A percentile compares a stretch with the other conserved stretches of the same genome.
phyloP scores from a whole-genome alignment of 2,797 vertebrate species.

The Leptodactylus fallax region DNA sequence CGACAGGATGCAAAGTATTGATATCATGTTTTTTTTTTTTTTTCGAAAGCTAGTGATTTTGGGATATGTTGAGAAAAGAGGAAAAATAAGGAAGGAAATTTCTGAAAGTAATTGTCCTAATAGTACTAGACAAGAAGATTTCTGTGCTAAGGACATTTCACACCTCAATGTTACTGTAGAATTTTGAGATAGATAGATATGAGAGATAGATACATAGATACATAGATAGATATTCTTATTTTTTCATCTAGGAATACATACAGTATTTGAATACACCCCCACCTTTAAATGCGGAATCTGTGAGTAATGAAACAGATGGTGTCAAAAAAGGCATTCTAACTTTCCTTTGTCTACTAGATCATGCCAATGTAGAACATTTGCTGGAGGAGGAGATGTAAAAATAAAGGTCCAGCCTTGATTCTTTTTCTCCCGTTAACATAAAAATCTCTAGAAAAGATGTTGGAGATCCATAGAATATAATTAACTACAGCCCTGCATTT shows the following conservation, averaged over 20 bases:
- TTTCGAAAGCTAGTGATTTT: too few species aligned
- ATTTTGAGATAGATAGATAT: background rate
- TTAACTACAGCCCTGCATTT: slow-evolving; percentile 50
- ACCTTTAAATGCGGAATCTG: background rate
- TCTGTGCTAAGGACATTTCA: too few species aligned
- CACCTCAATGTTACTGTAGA: too few species aligned
- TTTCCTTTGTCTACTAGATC: slow-evolving; percentile 42
- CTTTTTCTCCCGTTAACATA: slow-evolving; percentile 25
- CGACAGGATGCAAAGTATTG: too few species aligned
- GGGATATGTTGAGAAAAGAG: too few species aligned
- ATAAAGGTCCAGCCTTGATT: slow-evolving; percentile 48
- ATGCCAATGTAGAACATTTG: slow-evolving; percentile 49
- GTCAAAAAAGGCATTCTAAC: slow-evolving; percentile 27
- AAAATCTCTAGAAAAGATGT: slow-evolving; percentile 35
- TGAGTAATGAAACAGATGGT: slow-evolving; percentile 54
- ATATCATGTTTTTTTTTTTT: too few species aligned
- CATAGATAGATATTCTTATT: background rate
- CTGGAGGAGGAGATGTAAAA: slow-evolving; percentile 57
- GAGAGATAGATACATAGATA: slow-evolving; percentile 3
- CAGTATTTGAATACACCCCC: background rate
- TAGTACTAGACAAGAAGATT: too few species aligned
- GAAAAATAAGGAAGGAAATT: too few species aligned
- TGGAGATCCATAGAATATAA: slow-evolving; percentile 51
- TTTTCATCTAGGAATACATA: slow-evolving; percentile 12
- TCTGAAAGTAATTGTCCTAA: too few species aligned